Base-by-base conservation (phyloP, 2,888 invertebrate species). In the Clanis bilineata region DNA sequence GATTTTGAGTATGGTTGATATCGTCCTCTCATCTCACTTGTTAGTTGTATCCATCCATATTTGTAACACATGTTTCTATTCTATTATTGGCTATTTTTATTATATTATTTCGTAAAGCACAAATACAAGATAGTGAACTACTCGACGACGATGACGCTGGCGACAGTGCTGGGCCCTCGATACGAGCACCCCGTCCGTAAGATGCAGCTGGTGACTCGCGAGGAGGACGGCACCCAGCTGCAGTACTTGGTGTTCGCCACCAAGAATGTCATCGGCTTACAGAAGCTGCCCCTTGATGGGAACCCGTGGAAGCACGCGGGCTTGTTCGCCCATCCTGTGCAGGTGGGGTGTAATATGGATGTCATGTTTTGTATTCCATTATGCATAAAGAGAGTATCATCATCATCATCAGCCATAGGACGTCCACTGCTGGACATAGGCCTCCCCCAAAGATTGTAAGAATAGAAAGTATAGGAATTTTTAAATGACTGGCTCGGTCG, bases 41-140 rank as follows among this genome's bases (percentile, higher is more conserved):
- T n/a, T n/a, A n/a, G n/a, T n/a, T n/a, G n/a, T n/a, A n/a, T n/a
- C n/a, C n/a, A n/a, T n/a, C n/a, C n/a, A n/a, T n/a, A n/a, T n/a
- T n/a, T n/a, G n/a, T n/a, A n/a, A n/a, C n/a, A n/a, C n/a, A n/a
- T n/a, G n/a, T n/a, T n/a, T n/a, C n/a, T n/a, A n/a, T n/a, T n/a
- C n/a, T n/a, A n/a, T n/a, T n/a, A n/a, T n/a, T n/a, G n/a, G n/a
- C n/a, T n/a, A n/a, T n/a, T n/a, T n/a, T n/a, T n/a, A n/a, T n/a
- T n/a, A n/a, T 32, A 3, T 2, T 36, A 12, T 12, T 36, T 56
- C 2, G n/a, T 44, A 18, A 1, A 95, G 94, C 93, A 91, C 76
- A 96, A 96, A 83, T 95, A 95, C 72, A 96, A 95, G 79, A 83
- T 95, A 54, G 82, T 95, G 56, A 95, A 95, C 79, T 92, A 94